Base-by-base conservation (phyloP, 2,888 invertebrate genomes). In the Prosopocoilus inquinatus region DNA sequence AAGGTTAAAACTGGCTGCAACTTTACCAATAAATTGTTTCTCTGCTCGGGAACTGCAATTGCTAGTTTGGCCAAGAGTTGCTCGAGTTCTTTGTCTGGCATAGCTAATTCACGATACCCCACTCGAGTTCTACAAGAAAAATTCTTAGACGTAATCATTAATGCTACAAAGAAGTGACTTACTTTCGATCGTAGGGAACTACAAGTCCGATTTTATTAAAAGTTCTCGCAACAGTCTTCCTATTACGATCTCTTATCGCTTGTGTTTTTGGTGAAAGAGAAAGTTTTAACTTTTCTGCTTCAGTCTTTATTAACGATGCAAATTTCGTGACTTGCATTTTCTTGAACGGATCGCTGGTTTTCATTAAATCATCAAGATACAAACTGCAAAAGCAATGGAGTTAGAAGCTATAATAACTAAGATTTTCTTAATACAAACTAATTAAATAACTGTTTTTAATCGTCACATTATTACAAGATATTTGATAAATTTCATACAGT, bases 121-220 rank as follows among this genome's bases (percentile, higher is more conserved):
- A 93, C 71, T 69, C 92, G 86, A 0, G 89, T 87, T 73, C 76
- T 76, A 52, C 48, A 69, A 38, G 3, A 28, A 33, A 16, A 11
- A 20, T 20, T 43, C 44, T 32, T 41, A 43, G 16, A 28, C 20
- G 15, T 33, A 36, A 13, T 16, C 3, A 48, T 47, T 8, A 9
- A 44, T 41, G 4, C 33, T 53, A 49, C 49, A 53, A 34, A 46
- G 43, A 44, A 34, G 46, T 45, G 15, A 63, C 62, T 68, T 67
- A 76, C 75, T 89, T 89, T 69, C 86, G 87, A 66, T 93, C 81
- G 53, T 88, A 88, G 0, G 94, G 94, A 1, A 96, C 95, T 28
- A 90, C 87, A 66, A 96, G 85, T 11, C 95, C 95, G 41, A 87
- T 86, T 53, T 85, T 85, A 74, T 94, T 92, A 65, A 94, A 88